phyloP scores from a whole-genome alignment of 2,113 vertebrate species.

The Lontra canadensis region DNA sequence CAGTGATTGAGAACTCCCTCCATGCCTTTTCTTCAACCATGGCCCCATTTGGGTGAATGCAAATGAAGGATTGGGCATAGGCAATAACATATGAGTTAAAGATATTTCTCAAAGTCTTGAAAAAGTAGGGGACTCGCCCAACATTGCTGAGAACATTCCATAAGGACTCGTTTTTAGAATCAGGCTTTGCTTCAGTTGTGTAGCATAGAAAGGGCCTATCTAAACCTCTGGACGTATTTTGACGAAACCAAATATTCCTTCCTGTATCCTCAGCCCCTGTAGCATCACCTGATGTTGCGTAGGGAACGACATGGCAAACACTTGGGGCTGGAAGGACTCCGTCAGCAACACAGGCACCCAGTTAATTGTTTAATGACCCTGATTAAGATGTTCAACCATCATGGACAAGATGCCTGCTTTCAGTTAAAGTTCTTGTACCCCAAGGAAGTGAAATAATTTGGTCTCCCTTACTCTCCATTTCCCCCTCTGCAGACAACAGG shows the following conservation, averaged over 20 bases:
- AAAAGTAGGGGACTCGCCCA: neutral
- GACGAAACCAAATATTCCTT: neutral
- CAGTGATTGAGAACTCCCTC: constrained; percentile 54
- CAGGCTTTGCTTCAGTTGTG: neutral
- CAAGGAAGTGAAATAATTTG: constrained; percentile 45
- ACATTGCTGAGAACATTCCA: neutral
- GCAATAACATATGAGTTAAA: neutral
- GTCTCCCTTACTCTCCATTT: neutral
- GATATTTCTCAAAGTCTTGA: neutral
- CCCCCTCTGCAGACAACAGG: constrained; percentile 36
- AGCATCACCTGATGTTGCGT: rapidly evolving
- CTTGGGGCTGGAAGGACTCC: neutral
- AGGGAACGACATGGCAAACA: neutral
- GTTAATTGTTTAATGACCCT: neutral
- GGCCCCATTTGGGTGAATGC: constrained; percentile 56
- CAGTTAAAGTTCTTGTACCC: neutral
- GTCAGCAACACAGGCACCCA: neutral
- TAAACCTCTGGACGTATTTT: neutral
- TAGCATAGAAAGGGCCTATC: neutral
- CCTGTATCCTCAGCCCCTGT: neutral
- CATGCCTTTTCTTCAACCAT: constrained; percentile 59
- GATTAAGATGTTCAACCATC: neutral
- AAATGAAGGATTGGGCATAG: neutral
- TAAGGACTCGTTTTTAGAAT: neutral
- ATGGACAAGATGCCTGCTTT: neutral